Conservation (phyloP, 2,797 vertebrate genomes). For the Dicrostonyx torquatus region DNA sequence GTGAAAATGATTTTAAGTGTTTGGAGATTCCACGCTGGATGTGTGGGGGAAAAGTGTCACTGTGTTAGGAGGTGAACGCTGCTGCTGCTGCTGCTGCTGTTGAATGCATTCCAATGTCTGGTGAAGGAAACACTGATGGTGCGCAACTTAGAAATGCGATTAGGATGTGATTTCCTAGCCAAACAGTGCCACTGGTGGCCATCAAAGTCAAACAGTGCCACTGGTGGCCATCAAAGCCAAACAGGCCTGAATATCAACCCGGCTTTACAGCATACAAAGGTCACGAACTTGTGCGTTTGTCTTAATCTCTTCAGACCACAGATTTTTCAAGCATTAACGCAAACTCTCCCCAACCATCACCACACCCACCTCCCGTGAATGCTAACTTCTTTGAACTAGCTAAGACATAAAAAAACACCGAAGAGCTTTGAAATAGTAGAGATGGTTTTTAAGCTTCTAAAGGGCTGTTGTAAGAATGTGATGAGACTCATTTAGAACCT, state of each 20-base stretch:
- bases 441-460: slow-evolving; percentile 60
- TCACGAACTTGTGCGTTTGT: not conserved
- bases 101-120: slow-evolving; percentile 27
- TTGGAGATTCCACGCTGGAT: slow-evolving; percentile 59
- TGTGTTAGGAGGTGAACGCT: slow-evolving; percentile 47
- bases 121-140: slow-evolving; percentile 37
- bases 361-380: not conserved
- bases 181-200: not conserved
- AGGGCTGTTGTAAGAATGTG: not conserved
- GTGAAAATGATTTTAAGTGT: slow-evolving; percentile 70
- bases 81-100: slow-evolving; percentile 29
- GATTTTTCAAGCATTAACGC: slow-evolving; percentile 25
- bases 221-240: not conserved
- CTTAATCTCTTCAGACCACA: not conserved
- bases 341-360: not conserved
- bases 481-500: slow-evolving; percentile 33
- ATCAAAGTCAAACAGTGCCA: not conserved
- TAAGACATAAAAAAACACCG: slow-evolving; percentile 25
- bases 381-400: slow-evolving; percentile 21
- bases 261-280: not conserved
- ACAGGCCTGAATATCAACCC: not conserved
- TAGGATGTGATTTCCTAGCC: slow-evolving; percentile 10
- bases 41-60: slow-evolving; percentile 45
- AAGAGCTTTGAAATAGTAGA: slow-evolving; percentile 48
- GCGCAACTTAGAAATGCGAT: not conserved